Base-by-base conservation (phyloP, 2,113 vertebrate species). In the Verasper variegatus region DNA sequence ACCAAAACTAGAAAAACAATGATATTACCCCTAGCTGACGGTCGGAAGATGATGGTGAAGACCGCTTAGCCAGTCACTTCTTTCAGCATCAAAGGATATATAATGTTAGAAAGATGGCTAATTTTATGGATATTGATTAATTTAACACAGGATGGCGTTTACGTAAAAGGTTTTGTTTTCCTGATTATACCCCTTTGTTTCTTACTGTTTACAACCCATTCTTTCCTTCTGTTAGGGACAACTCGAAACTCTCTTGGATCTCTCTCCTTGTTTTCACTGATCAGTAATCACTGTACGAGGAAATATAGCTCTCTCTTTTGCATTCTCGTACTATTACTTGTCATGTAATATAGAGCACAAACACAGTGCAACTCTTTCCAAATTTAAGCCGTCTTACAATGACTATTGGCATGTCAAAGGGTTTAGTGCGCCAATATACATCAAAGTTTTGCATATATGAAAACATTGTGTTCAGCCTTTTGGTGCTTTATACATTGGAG, bases 11-110 rank as follows among this genome's bases (percentile, higher is more conserved):
- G 9, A 37, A 37, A 15, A 49, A 49, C 11, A 47, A 47, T 47
- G 11, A 4, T 47, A 40, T 17, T 47, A 47, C 18, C n/a, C 8
- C 51, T 9, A n/a, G 20, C 18, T n/a, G 15, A 51, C 51, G 3
- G 20, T n/a, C 14, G 45, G 13, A 47, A 3, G 51, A 54, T n/a
- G 6, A 51, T 51, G 49, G 49, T 7, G 18, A 51, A 51, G 49
- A 51, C 49, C 2, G 49, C 13, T 21, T 3, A 42, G 42, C 2
- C 13, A 51, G 69, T 14, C 2, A 9, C 47, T 74, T 45, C 37
- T 56, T 78, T 70, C 65, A 78, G 65, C 66, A 71, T 65, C 26
- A 51, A 14, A 26, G 0, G 11, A 68, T 49, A 40, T 47, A n/a
- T 31, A 6, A 31, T 47, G 59, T 55, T n/a, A 3, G 23, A 70